A percentile compares a stretch with the other conserved stretches of the same genome.
Evolutionary conservation across 2,113 vertebrate genomes (phyloP).

Genomic region (Pygoscelis antarcticus): DNA sequence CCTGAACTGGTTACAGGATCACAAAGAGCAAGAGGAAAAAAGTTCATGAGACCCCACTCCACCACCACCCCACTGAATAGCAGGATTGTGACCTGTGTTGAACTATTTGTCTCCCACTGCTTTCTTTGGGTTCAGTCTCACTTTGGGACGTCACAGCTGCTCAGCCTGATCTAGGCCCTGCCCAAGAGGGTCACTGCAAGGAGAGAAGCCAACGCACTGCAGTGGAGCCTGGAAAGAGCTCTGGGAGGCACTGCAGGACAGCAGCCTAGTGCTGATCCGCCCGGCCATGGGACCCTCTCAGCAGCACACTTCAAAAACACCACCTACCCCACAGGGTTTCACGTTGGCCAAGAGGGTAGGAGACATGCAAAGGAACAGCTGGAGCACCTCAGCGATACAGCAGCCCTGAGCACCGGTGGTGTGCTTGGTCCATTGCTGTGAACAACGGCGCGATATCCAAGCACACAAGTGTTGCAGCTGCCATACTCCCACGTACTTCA

Average conservation of each 20-base stretch:
- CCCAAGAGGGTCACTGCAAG: background rate
- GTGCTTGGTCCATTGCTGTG: background rate
- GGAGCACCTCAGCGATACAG: background rate
- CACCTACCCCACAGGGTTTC: background rate
- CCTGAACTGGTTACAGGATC: background rate
- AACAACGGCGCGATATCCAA: too few species aligned
- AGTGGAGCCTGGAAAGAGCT: background rate
- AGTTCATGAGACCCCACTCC: background rate
- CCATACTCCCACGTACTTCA: rapidly evolving
- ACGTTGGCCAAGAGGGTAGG: background rate
- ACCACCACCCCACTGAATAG: background rate
- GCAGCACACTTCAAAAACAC: background rate
- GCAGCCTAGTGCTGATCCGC: background rate
- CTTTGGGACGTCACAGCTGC: background rate
- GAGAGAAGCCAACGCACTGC: background rate
- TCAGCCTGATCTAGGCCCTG: background rate
- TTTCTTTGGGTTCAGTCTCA: background rate
- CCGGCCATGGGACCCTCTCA: background rate
- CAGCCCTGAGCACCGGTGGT: background rate
- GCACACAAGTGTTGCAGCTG: background rate
- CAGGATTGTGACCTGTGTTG: background rate
- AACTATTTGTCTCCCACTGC: background rate
- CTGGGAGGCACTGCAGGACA: background rate
- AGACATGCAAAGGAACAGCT: background rate
- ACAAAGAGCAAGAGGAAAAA: background rate